These are phyloP conservation scores for Neocrepidodera transversa DNA, from an alignment of 2,888 invertebrate species.

Conservation along the genomic window DNA sequence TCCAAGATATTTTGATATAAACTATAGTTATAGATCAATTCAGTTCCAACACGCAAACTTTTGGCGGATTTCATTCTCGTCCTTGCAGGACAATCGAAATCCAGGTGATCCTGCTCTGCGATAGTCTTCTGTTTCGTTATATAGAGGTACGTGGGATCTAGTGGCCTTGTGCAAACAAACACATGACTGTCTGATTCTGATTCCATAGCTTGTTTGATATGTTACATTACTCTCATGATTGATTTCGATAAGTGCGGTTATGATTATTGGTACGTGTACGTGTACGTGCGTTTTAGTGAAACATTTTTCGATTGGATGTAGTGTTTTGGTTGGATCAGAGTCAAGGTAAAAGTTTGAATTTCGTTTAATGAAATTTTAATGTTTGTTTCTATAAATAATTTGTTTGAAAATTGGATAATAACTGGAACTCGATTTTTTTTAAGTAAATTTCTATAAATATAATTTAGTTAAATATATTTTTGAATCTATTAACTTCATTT, in stretches of 20 bases:
- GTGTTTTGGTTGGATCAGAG: slow-evolving; percentile 4
- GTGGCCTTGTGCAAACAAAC: slow-evolving; percentile 55
- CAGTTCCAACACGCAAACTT: slow-evolving; percentile 15
- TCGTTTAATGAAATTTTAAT: too few relatives aligned
- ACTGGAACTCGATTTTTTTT: too few relatives aligned
- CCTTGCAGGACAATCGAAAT: slow-evolving; percentile 18
- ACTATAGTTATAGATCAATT: background rate
- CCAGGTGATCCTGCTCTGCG: slow-evolving; percentile 30
- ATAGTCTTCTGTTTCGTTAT: too few relatives aligned
- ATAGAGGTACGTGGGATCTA: slow-evolving; percentile 44
- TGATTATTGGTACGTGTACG: slow-evolving; percentile 1
- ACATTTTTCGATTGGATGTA: slow-evolving; percentile 1
- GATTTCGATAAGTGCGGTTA: slow-evolving; percentile 40
- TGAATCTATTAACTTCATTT: too few relatives aligned
- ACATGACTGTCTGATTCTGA: slow-evolving; percentile 54
- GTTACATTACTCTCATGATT: slow-evolving; percentile 45
- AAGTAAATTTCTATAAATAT: too few relatives aligned
- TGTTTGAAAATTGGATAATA: background rate
- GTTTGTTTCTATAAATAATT: too few relatives aligned
- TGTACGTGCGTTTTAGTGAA: slow-evolving; percentile 36
- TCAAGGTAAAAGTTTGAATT: slow-evolving; percentile 24
- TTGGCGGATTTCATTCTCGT: background rate
- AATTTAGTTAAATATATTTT: too few relatives aligned
- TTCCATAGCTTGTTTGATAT: slow-evolving; percentile 45
- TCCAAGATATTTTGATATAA: too few relatives aligned